Percentiles rank a stretch among this genome's conserved stretches.
phyloP scores from a whole-genome alignment of 2,888 invertebrate genomes.

The Plusia festucae region DNA sequence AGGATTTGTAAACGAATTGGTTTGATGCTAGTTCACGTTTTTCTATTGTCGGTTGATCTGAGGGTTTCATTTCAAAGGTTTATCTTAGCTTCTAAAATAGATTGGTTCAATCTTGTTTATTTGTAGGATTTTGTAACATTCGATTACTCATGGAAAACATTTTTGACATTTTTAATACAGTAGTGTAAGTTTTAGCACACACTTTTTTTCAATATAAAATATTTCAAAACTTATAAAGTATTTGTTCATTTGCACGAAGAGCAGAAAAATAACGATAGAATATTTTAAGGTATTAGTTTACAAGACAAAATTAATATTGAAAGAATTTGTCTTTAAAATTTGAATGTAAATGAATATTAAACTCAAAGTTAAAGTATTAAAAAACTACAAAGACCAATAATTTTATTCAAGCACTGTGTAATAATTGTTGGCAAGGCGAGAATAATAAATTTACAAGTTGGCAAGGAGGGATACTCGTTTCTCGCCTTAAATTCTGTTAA shows the following conservation, averaged over 20 bases:
- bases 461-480: conserved; percentile 26
- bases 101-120: neutral
- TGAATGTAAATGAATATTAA: neutral
- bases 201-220: no score
- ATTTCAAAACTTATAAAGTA: no score
- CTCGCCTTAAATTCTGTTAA: conserved; percentile 33
- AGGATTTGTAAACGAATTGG: conserved; percentile 23
- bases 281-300: no score
- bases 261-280: no score
- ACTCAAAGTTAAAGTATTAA: neutral
- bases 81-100: neutral
- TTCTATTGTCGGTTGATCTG: neutral
- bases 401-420: conserved; percentile 17
- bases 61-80: neutral
- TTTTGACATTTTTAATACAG: no score
- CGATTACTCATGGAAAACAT: no score
- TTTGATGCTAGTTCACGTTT: conserved; percentile 10
- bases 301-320: neutral
- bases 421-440: conserved; percentile 23
- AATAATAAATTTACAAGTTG: conserved; percentile 45
- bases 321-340: neutral
- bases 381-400: conserved; percentile 18
- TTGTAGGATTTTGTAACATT: neutral
- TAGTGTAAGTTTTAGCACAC: no score
- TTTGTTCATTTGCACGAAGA: no score